Percentiles rank a stretch among this genome's conserved stretches.
These are phyloP conservation scores for Chloroclysta siterata DNA, from an alignment of 2,888 invertebrate genomes.

Conservation along the genomic window DNA sequence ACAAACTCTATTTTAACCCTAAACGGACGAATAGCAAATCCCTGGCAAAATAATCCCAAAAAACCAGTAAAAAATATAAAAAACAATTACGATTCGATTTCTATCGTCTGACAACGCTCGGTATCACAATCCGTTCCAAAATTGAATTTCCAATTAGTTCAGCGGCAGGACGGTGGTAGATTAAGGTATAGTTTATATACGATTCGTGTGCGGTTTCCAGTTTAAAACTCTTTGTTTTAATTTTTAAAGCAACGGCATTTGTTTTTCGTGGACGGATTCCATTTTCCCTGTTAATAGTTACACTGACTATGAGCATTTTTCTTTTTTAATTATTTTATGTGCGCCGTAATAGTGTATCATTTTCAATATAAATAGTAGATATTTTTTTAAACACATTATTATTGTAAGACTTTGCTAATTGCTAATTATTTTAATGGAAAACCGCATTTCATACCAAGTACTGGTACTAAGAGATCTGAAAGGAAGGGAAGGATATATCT, in stretches of 20 bases:
- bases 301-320: no score
- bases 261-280: background rate
- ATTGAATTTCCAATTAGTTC: constrained; percentile 45
- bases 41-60: constrained; percentile 9
- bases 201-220: constrained; percentile 6
- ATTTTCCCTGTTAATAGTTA: no score
- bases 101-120: constrained; percentile 18
- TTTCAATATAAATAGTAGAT: no score
- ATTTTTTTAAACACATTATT: no score
- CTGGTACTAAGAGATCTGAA: no score
- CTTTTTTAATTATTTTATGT: no score
- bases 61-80: constrained; percentile 12
- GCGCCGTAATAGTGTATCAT: no score
- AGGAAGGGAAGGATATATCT: no score
- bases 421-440: no score
- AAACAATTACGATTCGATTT: constrained; percentile 24
- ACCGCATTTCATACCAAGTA: no score
- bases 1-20: constrained; percentile 1
- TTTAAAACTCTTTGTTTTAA: constrained; percentile 1
- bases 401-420: no score
- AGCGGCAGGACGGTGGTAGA: constrained; percentile 12
- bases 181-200: background rate
- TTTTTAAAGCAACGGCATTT: background rate
- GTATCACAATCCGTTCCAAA: constrained; percentile 40
- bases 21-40: background rate